These are phyloP conservation scores for Cyprinus carpio DNA, from an alignment of 2,113 vertebrate genomes.

Conservation along the genomic window DNA sequence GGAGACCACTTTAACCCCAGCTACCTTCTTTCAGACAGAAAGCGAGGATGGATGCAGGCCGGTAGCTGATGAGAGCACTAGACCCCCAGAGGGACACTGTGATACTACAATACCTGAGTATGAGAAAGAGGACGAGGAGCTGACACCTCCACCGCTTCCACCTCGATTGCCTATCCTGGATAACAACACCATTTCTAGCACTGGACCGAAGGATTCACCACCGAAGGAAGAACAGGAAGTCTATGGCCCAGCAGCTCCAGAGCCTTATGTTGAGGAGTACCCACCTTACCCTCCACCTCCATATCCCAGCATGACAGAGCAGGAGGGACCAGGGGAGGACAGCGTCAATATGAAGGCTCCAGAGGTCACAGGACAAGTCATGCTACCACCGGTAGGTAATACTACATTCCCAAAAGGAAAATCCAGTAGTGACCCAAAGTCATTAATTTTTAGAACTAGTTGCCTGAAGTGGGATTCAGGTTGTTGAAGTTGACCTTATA, in stretches of 20 bases:
- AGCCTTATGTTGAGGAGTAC: slow-evolving; percentile 84
- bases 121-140: slow-evolving; percentile 60
- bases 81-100: slow-evolving; percentile 58
- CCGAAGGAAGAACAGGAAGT: slow-evolving; percentile 68
- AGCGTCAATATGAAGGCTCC: slow-evolving; percentile 77
- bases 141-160: slow-evolving; percentile 59
- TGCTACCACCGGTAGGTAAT: slow-evolving; percentile 79
- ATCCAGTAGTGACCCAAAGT: neutral
- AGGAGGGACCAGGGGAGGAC: slow-evolving; percentile 76
- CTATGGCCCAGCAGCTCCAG: slow-evolving; percentile 60
- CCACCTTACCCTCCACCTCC: slow-evolving; percentile 90
- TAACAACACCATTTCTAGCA: slow-evolving; percentile 38
- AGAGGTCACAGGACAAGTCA: slow-evolving; percentile 85
- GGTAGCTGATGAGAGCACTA: slow-evolving; percentile 57
- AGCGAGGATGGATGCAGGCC: slow-evolving; percentile 49
- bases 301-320: slow-evolving; percentile 80
- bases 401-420: neutral
- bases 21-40: slow-evolving; percentile 63
- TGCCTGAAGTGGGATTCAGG: neutral
- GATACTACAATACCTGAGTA: slow-evolving; percentile 26
- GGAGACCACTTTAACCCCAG: slow-evolving; percentile 78
- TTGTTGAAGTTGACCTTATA: neutral
- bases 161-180: slow-evolving; percentile 67
- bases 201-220: slow-evolving; percentile 45
- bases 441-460: neutral